Percentiles rank a stretch among this genome's conserved stretches.
phyloP scores from a whole-genome alignment of 2,113 vertebrate genomes.

The Noctilio leporinus region DNA sequence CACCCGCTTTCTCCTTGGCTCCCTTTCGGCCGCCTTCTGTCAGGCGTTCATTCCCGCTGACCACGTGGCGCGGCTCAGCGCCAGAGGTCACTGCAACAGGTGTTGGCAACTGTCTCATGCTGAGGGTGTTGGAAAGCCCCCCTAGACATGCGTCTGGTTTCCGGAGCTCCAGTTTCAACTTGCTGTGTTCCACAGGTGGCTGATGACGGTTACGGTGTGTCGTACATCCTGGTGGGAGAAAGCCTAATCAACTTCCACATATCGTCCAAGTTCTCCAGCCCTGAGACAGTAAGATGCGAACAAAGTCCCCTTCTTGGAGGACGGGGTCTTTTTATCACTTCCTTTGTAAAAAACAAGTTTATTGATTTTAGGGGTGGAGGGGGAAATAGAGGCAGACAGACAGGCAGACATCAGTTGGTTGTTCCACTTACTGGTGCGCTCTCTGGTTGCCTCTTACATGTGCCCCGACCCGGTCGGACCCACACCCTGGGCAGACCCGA shows the following conservation, averaged over 20 bases:
- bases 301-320: not conserved
- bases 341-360: too few species aligned
- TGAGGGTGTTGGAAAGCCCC: accelerated
- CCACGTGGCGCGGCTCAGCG: not conserved
- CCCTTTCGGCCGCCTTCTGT: not conserved
- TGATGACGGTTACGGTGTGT: conserved; percentile 97
- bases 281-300: conserved; percentile 87
- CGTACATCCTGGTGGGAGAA: conserved; percentile 93
- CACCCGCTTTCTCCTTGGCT: not conserved
- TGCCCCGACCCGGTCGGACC: too few species aligned
- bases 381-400: too few species aligned
- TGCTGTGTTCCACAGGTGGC: conserved; percentile 83
- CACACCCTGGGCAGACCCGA: too few species aligned
- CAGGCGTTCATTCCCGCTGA: not conserved
- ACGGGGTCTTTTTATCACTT: not conserved
- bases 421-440: too few species aligned
- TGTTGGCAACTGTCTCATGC: accelerated
- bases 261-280: conserved; percentile 94
- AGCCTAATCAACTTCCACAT: conserved; percentile 93
- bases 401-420: too few species aligned
- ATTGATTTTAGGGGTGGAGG: too few species aligned
- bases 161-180: accelerated
- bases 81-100: not conserved
- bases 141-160: accelerated
- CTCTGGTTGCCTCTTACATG: too few species aligned